Conservation (phyloP, 2,797 vertebrate genomes). For the Bradypodion pumilum region DNA sequence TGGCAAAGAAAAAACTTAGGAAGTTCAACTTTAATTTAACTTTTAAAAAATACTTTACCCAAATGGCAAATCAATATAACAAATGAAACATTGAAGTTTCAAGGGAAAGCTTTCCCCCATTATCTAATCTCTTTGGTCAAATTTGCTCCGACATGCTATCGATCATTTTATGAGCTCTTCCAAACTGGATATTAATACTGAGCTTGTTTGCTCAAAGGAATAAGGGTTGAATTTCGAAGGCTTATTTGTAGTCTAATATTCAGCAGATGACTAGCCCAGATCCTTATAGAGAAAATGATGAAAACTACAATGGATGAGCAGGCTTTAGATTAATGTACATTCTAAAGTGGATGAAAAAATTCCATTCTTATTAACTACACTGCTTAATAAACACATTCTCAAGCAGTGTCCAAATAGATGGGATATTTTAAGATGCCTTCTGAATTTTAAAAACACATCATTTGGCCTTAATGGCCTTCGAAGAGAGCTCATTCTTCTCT, state of each 20-base stretch:
- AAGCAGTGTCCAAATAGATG: slow-evolving; percentile 22
- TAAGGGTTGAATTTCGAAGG: not conserved
- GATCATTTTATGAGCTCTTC: slow-evolving; percentile 35
- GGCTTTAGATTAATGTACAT: not conserved
- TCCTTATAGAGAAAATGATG: slow-evolving; percentile 10
- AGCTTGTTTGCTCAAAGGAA: slow-evolving; percentile 33
- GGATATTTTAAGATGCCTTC: slow-evolving; percentile 10
- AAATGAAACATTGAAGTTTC: not conserved
- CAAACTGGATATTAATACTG: slow-evolving; percentile 34
- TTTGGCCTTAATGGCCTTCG: slow-evolving; percentile 28
- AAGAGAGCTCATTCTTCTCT: slow-evolving; percentile 29
- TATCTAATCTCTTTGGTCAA: slow-evolving; percentile 38
- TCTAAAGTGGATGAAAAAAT: not conserved
- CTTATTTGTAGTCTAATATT: slow-evolving; percentile 23
- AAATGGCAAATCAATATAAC: slow-evolving; percentile 38
- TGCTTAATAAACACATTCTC: slow-evolving; percentile 27
- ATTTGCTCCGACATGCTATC: slow-evolving; percentile 27
- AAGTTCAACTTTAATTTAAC: slow-evolving; percentile 34
- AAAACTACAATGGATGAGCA: not conserved
- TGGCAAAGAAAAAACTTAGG: slow-evolving; percentile 13
- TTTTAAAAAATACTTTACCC: not conserved
- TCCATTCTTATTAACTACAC: slow-evolving; percentile 2
- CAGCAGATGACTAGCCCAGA: slow-evolving; percentile 9
- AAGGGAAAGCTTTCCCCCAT: slow-evolving; percentile 26
- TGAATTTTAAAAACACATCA: slow-evolving; percentile 32